A percentile compares a stretch with the other conserved stretches of the same genome.
Evolutionary conservation across 2,888 invertebrate genomes (phyloP).

Genomic region (Caenorhabditis uteleia): DNA sequence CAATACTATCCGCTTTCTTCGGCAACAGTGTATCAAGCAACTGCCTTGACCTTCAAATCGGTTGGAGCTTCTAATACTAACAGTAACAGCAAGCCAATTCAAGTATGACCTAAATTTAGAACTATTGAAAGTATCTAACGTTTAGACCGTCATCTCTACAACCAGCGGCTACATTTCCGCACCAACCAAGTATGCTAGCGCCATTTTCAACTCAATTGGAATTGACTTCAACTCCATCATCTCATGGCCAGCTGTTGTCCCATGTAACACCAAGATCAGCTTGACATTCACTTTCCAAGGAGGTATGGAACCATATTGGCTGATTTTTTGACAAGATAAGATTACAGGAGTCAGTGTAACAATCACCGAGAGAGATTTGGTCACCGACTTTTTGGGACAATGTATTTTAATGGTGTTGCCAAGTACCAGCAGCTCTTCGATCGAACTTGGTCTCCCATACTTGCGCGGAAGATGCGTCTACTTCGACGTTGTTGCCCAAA

Average conservation of each 20-base stretch:
- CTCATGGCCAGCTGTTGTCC: constrained; percentile 26
- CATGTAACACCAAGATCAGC: constrained; percentile 25
- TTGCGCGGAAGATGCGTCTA: constrained; percentile 35
- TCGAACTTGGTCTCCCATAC: constrained; percentile 30
- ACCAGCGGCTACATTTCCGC: constrained; percentile 8
- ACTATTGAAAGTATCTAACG: too few relatives aligned
- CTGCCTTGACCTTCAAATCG: constrained; percentile 10
- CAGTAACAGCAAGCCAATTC: constrained; percentile 10
- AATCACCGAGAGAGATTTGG: constrained; percentile 27
- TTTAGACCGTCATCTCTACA: constrained; percentile 12
- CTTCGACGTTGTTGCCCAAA: constrained; percentile 16
- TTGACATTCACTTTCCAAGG: constrained; percentile 17
- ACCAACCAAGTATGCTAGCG: constrained; percentile 12
- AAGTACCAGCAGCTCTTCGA: too few relatives aligned
- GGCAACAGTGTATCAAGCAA: constrained; percentile 13
- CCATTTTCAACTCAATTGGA: constrained; percentile 19
- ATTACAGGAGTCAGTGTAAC: constrained; percentile 10
- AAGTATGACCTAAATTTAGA: too few relatives aligned
- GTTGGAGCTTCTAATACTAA: too few relatives aligned
- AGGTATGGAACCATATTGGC: neutral
- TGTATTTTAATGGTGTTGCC: too few relatives aligned
- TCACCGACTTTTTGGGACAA: too few relatives aligned
- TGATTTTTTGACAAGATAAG: neutral
- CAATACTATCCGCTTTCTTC: constrained; percentile 13
- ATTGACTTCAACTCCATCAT: constrained; percentile 14